Evolutionary conservation across 2,888 invertebrate species (phyloP), one percentile per base, ranked within the genome.

Genomic region (Phalera bucephala): DNA sequence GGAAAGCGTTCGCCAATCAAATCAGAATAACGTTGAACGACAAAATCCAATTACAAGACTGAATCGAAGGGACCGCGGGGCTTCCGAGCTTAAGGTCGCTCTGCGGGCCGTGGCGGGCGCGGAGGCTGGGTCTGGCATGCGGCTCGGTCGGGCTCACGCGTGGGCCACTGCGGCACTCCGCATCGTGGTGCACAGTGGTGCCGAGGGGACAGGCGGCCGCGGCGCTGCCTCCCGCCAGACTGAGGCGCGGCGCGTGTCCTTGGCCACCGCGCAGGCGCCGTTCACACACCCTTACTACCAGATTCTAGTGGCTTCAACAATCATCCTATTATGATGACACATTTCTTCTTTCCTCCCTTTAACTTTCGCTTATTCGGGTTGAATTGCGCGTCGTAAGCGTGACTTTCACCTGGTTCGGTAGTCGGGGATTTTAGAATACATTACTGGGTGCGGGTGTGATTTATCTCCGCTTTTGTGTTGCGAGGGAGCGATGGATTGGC

Each of bases 1-100:
- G 80, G 77, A 80, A 86, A 86, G 87, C 87, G 71, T 74, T 80
- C 67, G 73, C 80, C 81, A 81, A 86, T 84, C 77, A 80, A 82
- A 84, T 82, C 67, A 80, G 76, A 77, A 77, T 69, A 80, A 79
- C 74, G 80, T 80, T 75, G 83, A 87, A 83, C 81, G 83, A 79
- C 67, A 84, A 83, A 86, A 87, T 84, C 83, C 80, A 88, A 87
- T 89, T 88, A 89, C 89, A 69, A 89, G 88, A 64, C 82, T 87
- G 85, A 89, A 89, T 67, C 87, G 86, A 65, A 89, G 86, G 69
- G 80, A 82, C 67, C 88, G 81, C 70, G 87, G 85, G 79, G 83
- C 83, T 81, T 84, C 82, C 59, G 80, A 75, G 75, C 70, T 73
- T 69, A 79, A 64, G 73, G 84, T 83, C 66, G 85, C 78, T 76